Base-by-base conservation (phyloP, 2,888 invertebrate species). In the Formica aserva region DNA sequence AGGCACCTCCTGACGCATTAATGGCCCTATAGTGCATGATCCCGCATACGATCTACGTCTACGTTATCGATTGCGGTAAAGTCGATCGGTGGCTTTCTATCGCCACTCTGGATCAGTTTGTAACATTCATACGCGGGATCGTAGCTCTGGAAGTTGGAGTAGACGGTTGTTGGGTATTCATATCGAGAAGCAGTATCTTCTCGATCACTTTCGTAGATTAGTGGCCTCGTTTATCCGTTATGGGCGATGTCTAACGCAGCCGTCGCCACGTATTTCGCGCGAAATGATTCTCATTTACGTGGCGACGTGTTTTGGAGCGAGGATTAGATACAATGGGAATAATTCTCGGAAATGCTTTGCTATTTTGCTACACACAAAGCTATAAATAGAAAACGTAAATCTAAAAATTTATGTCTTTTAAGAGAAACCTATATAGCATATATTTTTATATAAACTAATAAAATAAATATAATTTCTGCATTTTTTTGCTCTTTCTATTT, bases 41-140 rank as follows among this genome's bases (percentile, higher is more conserved):
- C 85, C 83, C 48, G 60, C 35, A 57, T 57, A 83, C 32, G 32
- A 62, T 76, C 69, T 60, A 41, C 13, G 35, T 35, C 35, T 35
- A 35, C 26, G 62, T 22, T 72, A 77, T 22, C 55, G 52, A 52
- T 35, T 45, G 29, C 60, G 69, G 60, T 71, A 65, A 83, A 74
- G 75, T 83, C 67, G 82, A 62, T 72, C 83, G 57, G 52, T 38
- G 77, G 88, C 89, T 89, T 90, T 88, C 87, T 87, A 90, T 91
- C 91, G 88, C 86, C 65, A 84, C 84, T 82, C 3, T 8, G 69
- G 35, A 62, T 81, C 77, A 63, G 69, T 67, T 65, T 57, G 77
- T 74, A 52, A 87, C 80, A 83, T 86, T 72, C 84, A 82, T 86
- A 57, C 83, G 71, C 76, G 76, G 60, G 29, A 52, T 76, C n/a